These are phyloP conservation scores for Apotomis betuletana DNA, from an alignment of 2,888 invertebrate genomes.

Conservation along the genomic window DNA sequence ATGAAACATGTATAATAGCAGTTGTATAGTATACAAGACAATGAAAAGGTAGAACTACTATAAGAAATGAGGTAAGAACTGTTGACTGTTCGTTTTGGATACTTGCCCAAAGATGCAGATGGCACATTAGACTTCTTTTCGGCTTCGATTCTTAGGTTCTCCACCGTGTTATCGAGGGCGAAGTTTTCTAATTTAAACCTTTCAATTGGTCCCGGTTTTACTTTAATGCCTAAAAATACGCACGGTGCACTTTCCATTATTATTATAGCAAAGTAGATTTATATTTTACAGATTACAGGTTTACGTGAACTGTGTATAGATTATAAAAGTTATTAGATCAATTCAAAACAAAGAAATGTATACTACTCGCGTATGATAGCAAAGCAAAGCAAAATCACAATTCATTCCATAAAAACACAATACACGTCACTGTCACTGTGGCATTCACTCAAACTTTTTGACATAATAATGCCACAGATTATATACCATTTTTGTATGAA, in stretches of 20 bases:
- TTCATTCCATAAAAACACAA: slow-evolving; percentile 26
- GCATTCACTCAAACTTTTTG: background rate
- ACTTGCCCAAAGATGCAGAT: slow-evolving; percentile 82
- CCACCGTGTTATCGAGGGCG: slow-evolving; percentile 85
- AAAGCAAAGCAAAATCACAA: slow-evolving; percentile 30
- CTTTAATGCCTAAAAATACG: slow-evolving; percentile 75
- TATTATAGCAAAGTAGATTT: slow-evolving; percentile 28
- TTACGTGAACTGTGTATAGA: background rate
- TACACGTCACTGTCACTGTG: background rate
- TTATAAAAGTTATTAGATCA: background rate
- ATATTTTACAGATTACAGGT: background rate
- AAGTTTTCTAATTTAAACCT: slow-evolving; percentile 82
- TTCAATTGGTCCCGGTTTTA: slow-evolving; percentile 76
- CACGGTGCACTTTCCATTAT: slow-evolving; percentile 65
- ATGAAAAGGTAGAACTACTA: too few relatives aligned
- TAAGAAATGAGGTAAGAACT: too few relatives aligned
- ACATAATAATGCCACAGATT: background rate
- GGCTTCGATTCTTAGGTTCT: slow-evolving; percentile 82
- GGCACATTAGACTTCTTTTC: slow-evolving; percentile 82
- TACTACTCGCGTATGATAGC: background rate
- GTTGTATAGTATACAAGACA: too few relatives aligned
- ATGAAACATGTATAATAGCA: too few relatives aligned
- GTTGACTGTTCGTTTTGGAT: slow-evolving; percentile 17
- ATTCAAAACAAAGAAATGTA: slow-evolving; percentile 12
- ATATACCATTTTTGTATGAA: background rate